Evolutionary conservation across 2,888 invertebrate species (phyloP).

Genomic region (Drosophila leonis): DNA sequence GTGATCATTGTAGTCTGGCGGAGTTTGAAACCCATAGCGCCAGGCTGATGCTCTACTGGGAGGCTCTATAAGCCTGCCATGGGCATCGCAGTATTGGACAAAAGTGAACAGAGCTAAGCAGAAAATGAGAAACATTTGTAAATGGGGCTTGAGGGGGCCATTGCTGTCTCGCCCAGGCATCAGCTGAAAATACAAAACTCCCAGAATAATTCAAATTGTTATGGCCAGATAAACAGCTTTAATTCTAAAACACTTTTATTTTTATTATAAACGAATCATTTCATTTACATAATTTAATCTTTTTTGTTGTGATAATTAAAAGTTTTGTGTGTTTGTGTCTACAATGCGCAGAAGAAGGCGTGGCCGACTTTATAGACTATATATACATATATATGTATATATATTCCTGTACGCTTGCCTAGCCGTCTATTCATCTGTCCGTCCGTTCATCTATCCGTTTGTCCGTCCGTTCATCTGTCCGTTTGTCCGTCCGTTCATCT

Average conservation of each 20-base stretch:
- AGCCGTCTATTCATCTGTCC: neutral
- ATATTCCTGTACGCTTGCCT: neutral
- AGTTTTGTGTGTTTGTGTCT: neutral
- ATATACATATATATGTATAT: no score
- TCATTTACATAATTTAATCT: neutral
- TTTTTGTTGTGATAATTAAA: neutral
- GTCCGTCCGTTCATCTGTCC: neutral
- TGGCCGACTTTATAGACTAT: neutral
- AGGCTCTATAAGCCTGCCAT: conserved; percentile 89
- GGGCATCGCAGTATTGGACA: conserved; percentile 69
- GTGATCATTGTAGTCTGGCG: conserved; percentile 95
- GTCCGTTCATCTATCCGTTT: neutral
- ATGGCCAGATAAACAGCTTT: neutral
- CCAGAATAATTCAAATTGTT: neutral
- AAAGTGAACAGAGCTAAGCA: conserved; percentile 16
- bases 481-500: no score
- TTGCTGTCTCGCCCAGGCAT: conserved; percentile 20
- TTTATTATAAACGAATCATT: neutral
- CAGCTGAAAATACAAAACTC: conserved; percentile 18
- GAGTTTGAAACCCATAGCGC: conserved; percentile 95
- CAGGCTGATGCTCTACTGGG: conserved; percentile 95
- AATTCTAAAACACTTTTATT: neutral
- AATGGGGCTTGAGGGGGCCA: neutral
- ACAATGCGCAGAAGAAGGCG: neutral
- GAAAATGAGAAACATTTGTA: conserved; percentile 15